These are phyloP conservation scores for Zaprionus lineosus DNA, from an alignment of 2,888 invertebrate genomes.

Conservation along the genomic window DNA sequence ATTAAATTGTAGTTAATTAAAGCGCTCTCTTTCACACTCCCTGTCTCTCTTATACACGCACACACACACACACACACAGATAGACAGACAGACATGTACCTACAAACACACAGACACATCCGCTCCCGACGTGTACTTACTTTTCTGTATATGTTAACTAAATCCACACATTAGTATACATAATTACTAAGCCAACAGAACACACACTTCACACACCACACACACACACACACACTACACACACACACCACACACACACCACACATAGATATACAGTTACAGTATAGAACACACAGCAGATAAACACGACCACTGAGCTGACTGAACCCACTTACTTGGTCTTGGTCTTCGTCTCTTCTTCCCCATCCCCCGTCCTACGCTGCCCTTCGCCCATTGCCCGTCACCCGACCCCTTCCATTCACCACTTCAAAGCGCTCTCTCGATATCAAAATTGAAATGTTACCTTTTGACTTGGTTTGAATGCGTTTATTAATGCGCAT, in stretches of 20 bases:
- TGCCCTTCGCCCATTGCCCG: not conserved
- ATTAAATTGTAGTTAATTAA: slow-evolving; percentile 16
- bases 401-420: not conserved
- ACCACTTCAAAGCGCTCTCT: slow-evolving; percentile 32
- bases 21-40: not conserved
- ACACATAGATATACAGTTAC: not conserved
- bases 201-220: not conserved
- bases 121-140: slow-evolving; percentile 18
- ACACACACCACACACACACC: slow-evolving; percentile 3
- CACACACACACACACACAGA: not conserved
- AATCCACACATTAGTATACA: slow-evolving; percentile 33
- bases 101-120: not conserved
- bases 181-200: slow-evolving; percentile 17
- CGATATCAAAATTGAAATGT: slow-evolving; percentile 44
- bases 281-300: not conserved
- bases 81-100: not conserved
- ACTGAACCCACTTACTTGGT: not conserved
- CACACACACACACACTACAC: not conserved
- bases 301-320: too few relatives aligned
- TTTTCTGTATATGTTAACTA: slow-evolving; percentile 34
- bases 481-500: slow-evolving; percentile 42
- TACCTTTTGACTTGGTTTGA: slow-evolving; percentile 34
- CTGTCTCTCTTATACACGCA: not conserved
- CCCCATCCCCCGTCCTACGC: not conserved
- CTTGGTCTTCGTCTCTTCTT: not conserved